Conservation (phyloP, 2,797 vertebrate species). For the Peromyscus melanophrys region DNA sequence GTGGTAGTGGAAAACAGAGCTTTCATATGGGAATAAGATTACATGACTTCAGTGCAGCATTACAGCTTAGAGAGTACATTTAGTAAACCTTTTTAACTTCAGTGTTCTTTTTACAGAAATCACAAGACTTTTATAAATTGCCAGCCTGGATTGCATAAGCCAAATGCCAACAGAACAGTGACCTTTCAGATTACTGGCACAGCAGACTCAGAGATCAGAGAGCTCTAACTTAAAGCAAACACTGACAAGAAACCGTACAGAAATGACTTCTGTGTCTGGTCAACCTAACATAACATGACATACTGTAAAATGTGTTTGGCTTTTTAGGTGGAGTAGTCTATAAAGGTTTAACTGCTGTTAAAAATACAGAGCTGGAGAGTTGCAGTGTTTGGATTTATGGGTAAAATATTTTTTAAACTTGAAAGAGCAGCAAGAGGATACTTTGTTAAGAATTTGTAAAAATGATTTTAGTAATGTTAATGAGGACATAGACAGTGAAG, state of each 20-base stretch:
- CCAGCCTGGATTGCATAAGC: slow-evolving; percentile 66
- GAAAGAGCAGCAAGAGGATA: neutral
- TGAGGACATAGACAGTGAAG: neutral
- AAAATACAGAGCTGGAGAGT: slow-evolving; percentile 51
- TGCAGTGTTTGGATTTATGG: neutral
- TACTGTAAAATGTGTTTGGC: slow-evolving; percentile 33
- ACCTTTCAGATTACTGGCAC: slow-evolving; percentile 79
- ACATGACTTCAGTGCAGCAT: neutral
- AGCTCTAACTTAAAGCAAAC: slow-evolving; percentile 74
- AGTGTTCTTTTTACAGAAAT: slow-evolving; percentile 74
- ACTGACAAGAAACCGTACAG: slow-evolving; percentile 65
- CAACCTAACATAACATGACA: slow-evolving; percentile 72
- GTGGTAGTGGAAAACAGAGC: neutral
- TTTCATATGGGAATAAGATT: slow-evolving; percentile 13
- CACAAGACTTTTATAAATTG: slow-evolving; percentile 79
- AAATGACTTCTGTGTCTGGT: slow-evolving; percentile 68
- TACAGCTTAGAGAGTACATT: slow-evolving; percentile 18
- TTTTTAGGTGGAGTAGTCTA: slow-evolving; percentile 52
- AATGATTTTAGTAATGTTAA: neutral
- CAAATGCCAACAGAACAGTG: slow-evolving; percentile 78
- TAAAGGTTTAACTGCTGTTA: slow-evolving; percentile 53
- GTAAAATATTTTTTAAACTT: slow-evolving; percentile 15
- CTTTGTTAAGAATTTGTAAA: neutral
- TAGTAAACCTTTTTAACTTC: slow-evolving; percentile 55
- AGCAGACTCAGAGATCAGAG: slow-evolving; percentile 72